Base-by-base conservation (phyloP, 1,140 invertebrate species). In the Orius insidiosus region DNA sequence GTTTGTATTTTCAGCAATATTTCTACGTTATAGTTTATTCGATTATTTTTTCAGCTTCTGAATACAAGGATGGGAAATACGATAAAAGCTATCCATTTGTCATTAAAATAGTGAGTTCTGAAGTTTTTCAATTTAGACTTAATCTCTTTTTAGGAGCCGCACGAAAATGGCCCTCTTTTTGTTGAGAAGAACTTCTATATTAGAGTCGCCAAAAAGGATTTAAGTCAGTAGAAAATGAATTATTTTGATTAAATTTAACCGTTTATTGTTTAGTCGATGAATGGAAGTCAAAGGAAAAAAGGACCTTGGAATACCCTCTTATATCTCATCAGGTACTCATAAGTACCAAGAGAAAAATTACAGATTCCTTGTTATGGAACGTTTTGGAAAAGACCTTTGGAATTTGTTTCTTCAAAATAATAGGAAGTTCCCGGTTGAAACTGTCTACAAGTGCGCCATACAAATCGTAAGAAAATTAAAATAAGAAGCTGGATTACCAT, bases 101-200 rank as follows among this genome's bases (percentile, higher is more conserved):
- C n/a, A 65, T 83, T n/a, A 84, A 84, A 73, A 80, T 82, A 58
- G 80, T 81, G 61, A 71, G 74, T 71, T 55, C 46, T 34, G n/a
- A n/a, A n/a, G n/a, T n/a, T n/a, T n/a, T n/a, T n/a, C n/a, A n/a
- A n/a, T n/a, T n/a, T n/a, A n/a, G n/a, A n/a, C n/a, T n/a, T n/a
- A 24, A 4, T 24, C 24, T 24, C 53, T 58, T 63, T 64, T 34
- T 56, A 90, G 83, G 89, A 94, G 69, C 88, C 88, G 13, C 79
- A 85, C 66, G 75, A 69, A 44, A 95, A 93, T 75, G 90, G 90
- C 1, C 89, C 90, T 9, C 62, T 96, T 1, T 96, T 94, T 70
- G 85, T 92, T 42, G 90, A 96, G 70, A 87, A 90, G 69, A 79
- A 92, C 66, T 94, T 94, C 65, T 95, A 94, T 60, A 76, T 89